These are phyloP conservation scores for Morelia viridis DNA, from an alignment of 2,797 vertebrate species.

Conservation along the genomic window DNA sequence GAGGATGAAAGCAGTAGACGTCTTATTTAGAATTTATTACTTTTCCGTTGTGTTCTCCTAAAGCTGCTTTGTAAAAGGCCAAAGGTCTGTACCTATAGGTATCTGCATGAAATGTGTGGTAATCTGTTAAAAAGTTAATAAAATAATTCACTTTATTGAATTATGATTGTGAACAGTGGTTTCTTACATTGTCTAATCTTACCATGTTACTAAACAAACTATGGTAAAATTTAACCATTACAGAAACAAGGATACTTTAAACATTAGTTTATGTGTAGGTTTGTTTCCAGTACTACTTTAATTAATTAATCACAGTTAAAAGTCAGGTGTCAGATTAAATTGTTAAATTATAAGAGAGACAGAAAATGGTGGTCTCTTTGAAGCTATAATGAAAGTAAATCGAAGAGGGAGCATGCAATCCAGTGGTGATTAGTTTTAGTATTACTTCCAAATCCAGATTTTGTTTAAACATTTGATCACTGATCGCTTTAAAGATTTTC, in stretches of 20 bases:
- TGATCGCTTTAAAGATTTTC: background rate
- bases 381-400: too few relatives aligned
- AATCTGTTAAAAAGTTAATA: background rate
- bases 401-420: background rate
- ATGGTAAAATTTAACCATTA: background rate
- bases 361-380: background rate
- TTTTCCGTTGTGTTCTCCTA: background rate
- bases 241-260: background rate
- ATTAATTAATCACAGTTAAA: background rate
- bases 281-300: background rate
- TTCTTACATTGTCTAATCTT: background rate
- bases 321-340: background rate
- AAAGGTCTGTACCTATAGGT: background rate
- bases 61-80: background rate
- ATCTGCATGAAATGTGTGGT: background rate
- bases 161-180: background rate
- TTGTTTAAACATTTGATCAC: background rate
- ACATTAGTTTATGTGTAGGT: background rate
- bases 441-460: background rate
- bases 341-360: background rate
- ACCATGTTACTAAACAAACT: background rate
- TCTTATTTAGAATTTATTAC: background rate
- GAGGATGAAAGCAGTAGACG: background rate
- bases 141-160: background rate
- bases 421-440: background rate